A percentile compares a stretch with the other conserved stretches of the same genome.
Evolutionary conservation across 2,888 invertebrate species (phyloP).

Genomic region (Hoplodrina ambigua): DNA sequence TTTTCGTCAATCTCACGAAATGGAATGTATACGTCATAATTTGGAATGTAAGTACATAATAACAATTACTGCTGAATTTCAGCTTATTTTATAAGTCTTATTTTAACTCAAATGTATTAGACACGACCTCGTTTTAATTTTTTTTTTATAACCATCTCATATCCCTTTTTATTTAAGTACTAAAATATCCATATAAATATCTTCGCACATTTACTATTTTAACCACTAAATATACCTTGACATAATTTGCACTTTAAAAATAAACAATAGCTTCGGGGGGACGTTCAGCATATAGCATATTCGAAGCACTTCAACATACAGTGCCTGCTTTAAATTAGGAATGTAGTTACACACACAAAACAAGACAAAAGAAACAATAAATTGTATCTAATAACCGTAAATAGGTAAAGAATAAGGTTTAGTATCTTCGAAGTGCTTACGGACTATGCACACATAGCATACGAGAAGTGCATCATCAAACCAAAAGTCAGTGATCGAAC

Average conservation of each 20-base stretch:
- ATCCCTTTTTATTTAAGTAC: conserved; percentile 83
- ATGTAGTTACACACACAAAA: conserved; percentile 62
- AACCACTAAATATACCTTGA: conserved; percentile 84
- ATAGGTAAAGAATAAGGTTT: conserved; percentile 67
- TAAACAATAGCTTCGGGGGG: conserved; percentile 87
- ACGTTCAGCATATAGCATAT: conserved; percentile 87
- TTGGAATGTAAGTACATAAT: conserved; percentile 76
- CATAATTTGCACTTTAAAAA: conserved; percentile 87
- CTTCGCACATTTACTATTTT: conserved; percentile 82
- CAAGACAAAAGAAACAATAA: conserved; percentile 57
- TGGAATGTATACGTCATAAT: conserved; percentile 80
- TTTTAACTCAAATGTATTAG: conserved; percentile 63
- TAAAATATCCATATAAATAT: conserved; percentile 88
- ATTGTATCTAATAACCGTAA: conserved; percentile 55
- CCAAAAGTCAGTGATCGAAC: conserved; percentile 81
- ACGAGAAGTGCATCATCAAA: conserved; percentile 78
- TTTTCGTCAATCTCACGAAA: conserved; percentile 74
- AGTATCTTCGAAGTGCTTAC: conserved; percentile 85
- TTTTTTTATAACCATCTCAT: conserved; percentile 71
- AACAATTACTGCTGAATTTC: conserved; percentile 66
- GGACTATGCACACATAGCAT: conserved; percentile 77
- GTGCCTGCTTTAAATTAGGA: conserved; percentile 59
- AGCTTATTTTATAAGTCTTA: conserved; percentile 64
- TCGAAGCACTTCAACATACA: conserved; percentile 84
- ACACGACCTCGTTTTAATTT: conserved; percentile 62